Evolutionary conservation across 2,113 vertebrate species (phyloP).

Genomic region (Acinonyx jubatus): DNA sequence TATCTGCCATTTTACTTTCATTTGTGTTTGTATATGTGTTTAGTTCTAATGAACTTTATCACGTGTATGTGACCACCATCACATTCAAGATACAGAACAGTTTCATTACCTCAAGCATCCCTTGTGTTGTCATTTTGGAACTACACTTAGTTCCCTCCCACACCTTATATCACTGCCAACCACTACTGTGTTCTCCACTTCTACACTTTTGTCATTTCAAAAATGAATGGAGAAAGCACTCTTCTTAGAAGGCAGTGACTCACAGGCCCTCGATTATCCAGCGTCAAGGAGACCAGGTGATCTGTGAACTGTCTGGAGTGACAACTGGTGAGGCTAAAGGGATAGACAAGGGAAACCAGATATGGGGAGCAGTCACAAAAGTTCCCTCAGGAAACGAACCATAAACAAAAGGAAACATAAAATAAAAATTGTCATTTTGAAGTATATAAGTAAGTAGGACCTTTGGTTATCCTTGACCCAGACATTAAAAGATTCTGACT

Average conservation of each 20-base stretch:
- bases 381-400: background rate
- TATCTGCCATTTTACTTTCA: background rate
- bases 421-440: background rate
- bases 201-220: background rate
- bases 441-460: background rate
- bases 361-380: background rate
- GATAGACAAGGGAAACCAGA: accelerated
- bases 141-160: background rate
- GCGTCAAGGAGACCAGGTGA: background rate
- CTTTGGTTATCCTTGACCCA: background rate
- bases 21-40: background rate
- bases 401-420: background rate
- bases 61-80: background rate
- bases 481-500: background rate
- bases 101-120: background rate
- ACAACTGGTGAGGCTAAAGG: background rate
- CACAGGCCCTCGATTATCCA: background rate
- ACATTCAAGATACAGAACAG: background rate
- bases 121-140: background rate
- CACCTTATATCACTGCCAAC: accelerated
- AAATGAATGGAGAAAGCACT: background rate
- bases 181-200: background rate
- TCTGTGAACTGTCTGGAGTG: background rate
- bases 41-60: background rate
- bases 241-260: background rate